Conservation (phyloP, 2,797 vertebrate genomes). For the Pseudochromis fuscus region DNA sequence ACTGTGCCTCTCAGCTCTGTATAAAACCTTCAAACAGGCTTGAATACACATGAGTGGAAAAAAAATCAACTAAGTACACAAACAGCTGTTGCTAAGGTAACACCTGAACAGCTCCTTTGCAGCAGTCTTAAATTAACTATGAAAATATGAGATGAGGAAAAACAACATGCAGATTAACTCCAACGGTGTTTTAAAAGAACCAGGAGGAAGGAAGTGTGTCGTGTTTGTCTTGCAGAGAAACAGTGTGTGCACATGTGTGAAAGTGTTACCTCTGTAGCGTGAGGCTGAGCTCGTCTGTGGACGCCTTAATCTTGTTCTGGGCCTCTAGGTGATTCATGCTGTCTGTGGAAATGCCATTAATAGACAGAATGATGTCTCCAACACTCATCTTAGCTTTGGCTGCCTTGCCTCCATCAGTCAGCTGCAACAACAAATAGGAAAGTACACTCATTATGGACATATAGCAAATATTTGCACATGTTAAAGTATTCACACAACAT, state of each 20-base stretch:
- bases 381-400: conserved; percentile 90
- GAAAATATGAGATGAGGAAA: neutral
- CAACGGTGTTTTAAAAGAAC: neutral
- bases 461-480: too few species aligned
- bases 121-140: neutral
- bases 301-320: conserved; percentile 99
- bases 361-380: conserved; percentile 94
- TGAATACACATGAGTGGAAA: conserved; percentile 25
- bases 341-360: conserved; percentile 92
- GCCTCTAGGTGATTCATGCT: conserved; percentile 98
- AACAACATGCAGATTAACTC: conserved; percentile 8
- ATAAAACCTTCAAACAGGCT: neutral
- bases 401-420: conserved; percentile 95
- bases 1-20: neutral
- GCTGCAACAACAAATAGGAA: conserved; percentile 81
- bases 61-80: neutral
- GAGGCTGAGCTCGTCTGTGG: conserved; percentile 90
- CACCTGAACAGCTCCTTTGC: neutral
- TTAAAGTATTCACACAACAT: too few species aligned
- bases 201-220: neutral
- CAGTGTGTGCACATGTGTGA: conserved; percentile 11
- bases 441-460: neutral
- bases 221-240: conserved; percentile 5
- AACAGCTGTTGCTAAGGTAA: neutral
- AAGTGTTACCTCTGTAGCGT: conserved; percentile 92